Base-by-base conservation (phyloP, 1,140 invertebrate genomes). In the Paramacrobiotus metropolitanus region DNA sequence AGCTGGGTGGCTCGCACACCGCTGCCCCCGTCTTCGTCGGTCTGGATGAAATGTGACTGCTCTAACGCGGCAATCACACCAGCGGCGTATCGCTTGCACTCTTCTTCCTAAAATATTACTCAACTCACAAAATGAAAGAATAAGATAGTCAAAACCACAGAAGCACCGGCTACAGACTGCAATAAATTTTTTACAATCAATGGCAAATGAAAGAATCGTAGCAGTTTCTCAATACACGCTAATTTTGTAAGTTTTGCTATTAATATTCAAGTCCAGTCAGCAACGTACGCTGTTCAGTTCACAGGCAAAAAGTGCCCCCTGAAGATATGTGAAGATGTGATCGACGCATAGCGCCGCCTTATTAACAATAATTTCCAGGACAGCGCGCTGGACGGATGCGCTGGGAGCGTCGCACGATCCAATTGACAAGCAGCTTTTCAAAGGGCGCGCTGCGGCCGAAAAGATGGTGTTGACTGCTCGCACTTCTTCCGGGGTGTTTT, bases 391-490 rank as follows among this genome's bases (percentile, higher is more conserved):
- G 80, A 80, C 62, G 82, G 67, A 65, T 76, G 75, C 1, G 73
- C 70, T 60, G 74, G 74, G 65, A 84, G 76, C 31, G 65, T 64
- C 2, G 69, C 69, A 9, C 64, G 62, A 67, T 79, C 77, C 31
- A 80, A 80, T n/a, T 66, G 82, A 74, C 40, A 95, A 78, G 70
- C 89, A 91, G 69, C 87, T 93, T 65, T 79, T 76, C 29, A 94
- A 84, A 29, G 86, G 80, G 59, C 81, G 74, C 34, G 93, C 73
- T 31, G 77, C 67, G 28, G 82, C 77, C 44, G 74, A 75, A 68
- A 67, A 20, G 60, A 65, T 62, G 93, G 76, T 61, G 96, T 71
- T 59, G 78, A 74, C 65, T 79, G 73, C 0, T 82, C 88, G n/a
- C n/a, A n/a, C n/a, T n/a, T n/a, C 63, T 80, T 76, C 62, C 78